A percentile compares a stretch with the other conserved stretches of the same genome.
These are phyloP conservation scores for Syngnathus typhle DNA, from an alignment of 2,113 vertebrate species.

Conservation along the genomic window DNA sequence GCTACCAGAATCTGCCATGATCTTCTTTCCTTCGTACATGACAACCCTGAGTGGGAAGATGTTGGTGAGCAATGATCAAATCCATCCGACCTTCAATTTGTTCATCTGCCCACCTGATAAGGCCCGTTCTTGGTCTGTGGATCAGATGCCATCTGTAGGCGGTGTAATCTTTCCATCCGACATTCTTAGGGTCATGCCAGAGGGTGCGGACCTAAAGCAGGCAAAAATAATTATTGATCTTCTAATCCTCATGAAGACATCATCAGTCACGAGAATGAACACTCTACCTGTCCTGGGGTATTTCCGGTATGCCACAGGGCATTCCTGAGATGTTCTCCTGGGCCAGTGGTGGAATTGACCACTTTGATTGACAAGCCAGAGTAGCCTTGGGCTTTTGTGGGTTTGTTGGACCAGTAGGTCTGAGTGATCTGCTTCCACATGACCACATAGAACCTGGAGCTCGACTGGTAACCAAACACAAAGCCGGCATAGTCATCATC, in stretches of 20 bases:
- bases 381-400: constrained; percentile 95
- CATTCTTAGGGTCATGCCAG: constrained; percentile 95
- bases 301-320: constrained; percentile 98
- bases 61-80: background rate
- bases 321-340: constrained; percentile 94
- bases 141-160: constrained; percentile 98
- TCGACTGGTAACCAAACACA: constrained; percentile 97
- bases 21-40: constrained; percentile 98
- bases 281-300: constrained; percentile 85
- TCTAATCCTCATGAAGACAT: background rate
- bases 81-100: background rate
- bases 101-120: constrained; percentile 77
- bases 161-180: constrained; percentile 98
- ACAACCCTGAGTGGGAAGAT: constrained; percentile 77
- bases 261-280: background rate
- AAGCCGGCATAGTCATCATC: constrained; percentile 98
- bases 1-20: constrained; percentile 97
- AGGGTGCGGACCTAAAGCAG: constrained; percentile 83
- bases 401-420: constrained; percentile 92
- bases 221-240: background rate
- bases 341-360: constrained; percentile 95
- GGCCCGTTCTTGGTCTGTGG: constrained; percentile 95
- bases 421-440: constrained; percentile 99
- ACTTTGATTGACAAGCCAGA: constrained; percentile 97
- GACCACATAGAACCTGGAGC: constrained; percentile 96